These are phyloP conservation scores for Eretmochelys imbricata DNA, from an alignment of 2,113 vertebrate genomes.

Conservation along the genomic window DNA sequence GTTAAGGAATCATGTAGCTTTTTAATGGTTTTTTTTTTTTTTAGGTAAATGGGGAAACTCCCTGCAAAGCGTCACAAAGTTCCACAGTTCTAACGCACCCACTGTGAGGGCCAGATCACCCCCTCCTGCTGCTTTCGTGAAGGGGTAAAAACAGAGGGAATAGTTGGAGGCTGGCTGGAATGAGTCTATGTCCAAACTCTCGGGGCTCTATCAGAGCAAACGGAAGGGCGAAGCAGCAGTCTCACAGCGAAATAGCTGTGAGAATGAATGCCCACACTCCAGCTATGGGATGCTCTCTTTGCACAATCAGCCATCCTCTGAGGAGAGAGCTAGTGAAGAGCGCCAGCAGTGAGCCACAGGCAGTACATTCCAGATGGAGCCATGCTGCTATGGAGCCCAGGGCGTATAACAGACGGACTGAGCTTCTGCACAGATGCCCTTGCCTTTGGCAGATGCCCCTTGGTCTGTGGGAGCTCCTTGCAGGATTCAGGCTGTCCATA, in stretches of 20 bases:
- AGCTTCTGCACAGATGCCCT: not conserved
- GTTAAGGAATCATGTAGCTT: not conserved
- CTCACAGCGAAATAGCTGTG: not conserved
- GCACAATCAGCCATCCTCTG: not conserved
- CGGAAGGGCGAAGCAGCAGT: not conserved
- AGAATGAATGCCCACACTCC: not conserved
- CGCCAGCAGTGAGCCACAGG: not conserved
- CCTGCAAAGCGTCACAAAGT: not conserved
- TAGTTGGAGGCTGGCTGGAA: not conserved
- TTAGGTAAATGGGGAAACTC: not conserved
- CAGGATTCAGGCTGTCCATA: not conserved
- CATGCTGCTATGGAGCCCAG: slow-evolving; percentile 42
- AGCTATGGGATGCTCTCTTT: not conserved
- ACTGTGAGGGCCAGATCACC: not conserved
- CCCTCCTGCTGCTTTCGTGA: not conserved
- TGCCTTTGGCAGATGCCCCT: slow-evolving; percentile 36
- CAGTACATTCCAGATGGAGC: slow-evolving; percentile 55
- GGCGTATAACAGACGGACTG: slow-evolving; percentile 42
- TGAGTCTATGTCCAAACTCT: not conserved
- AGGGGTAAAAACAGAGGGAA: not conserved
- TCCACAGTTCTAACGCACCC: not conserved
- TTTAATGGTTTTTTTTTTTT: not conserved
- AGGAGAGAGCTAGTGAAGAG: not conserved
- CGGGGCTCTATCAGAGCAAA: not conserved
- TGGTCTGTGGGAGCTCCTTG: not conserved